Conservation (phyloP, 1,140 invertebrate genomes). For the Brachionus paranguensis region DNA sequence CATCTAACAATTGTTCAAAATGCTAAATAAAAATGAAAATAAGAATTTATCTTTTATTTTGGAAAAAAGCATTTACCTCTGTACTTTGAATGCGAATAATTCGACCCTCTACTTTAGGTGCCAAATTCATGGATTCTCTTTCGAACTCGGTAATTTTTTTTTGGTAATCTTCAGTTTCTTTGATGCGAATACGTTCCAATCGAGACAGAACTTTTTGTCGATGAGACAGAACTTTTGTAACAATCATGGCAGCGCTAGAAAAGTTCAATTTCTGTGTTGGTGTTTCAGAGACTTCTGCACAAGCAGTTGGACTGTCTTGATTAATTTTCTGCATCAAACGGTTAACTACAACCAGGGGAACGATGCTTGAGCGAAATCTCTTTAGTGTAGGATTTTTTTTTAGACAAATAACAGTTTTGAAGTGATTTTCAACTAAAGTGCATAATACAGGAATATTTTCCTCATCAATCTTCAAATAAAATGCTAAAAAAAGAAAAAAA, state of each 20-base stretch:
- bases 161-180: neutral
- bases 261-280: neutral
- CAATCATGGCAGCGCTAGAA: neutral
- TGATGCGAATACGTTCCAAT: neutral
- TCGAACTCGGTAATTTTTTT: neutral
- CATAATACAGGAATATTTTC: slow-evolving; percentile 29
- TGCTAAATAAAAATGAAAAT: neutral
- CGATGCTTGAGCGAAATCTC: slow-evolving; percentile 19
- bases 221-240: slow-evolving; percentile 17
- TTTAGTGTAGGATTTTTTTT: neutral
- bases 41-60: neutral
- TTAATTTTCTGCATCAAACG: neutral
- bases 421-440: slow-evolving; percentile 39
- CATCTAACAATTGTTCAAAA: neutral
- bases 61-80: neutral
- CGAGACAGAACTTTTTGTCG: neutral
- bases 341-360: neutral
- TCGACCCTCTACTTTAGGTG: neutral
- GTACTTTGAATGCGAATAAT: neutral
- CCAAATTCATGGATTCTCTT: neutral
- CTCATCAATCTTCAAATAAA: slow-evolving; percentile 19
- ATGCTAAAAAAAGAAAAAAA: neutral
- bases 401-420: neutral
- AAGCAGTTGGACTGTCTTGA: neutral
- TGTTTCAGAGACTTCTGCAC: neutral